phyloP scores from a whole-genome alignment of 2,888 invertebrate species.

The Dasysyrphus tricinctus region DNA sequence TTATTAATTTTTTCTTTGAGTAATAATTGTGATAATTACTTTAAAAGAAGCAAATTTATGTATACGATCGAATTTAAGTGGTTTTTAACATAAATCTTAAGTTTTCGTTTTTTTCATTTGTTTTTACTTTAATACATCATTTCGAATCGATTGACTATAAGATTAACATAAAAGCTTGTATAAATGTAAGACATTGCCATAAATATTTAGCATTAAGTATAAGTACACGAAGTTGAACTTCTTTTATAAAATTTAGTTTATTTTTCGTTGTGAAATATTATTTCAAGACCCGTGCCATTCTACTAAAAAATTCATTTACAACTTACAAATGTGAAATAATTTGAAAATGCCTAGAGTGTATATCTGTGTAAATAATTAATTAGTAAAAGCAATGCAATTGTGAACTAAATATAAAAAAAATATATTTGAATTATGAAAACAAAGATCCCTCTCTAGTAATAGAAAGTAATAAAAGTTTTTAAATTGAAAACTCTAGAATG shows the following conservation, averaged over 20 bases:
- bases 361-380: conserved; percentile 55
- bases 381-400: conserved; percentile 66
- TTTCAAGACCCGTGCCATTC: conserved; percentile 69
- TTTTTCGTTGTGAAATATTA: conserved; percentile 24
- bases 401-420: conserved; percentile 48
- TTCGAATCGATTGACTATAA: neutral
- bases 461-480: conserved; percentile 27
- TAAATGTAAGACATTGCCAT: conserved; percentile 18
- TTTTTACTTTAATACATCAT: neutral
- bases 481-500: conserved; percentile 18
- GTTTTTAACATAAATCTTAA: conserved; percentile 26
- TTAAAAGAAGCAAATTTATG: conserved; percentile 57
- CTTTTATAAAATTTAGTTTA: neutral
- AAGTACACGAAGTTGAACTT: conserved; percentile 18
- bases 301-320: conserved; percentile 17
- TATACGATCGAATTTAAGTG: conserved; percentile 67
- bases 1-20: conserved; percentile 19
- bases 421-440: conserved; percentile 16
- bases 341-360: conserved; percentile 23
- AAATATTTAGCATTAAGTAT: conserved; percentile 18
- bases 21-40: conserved; percentile 66
- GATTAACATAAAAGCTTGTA: neutral
- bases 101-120: neutral
- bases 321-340: conserved; percentile 1
- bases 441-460: neutral